phyloP scores from a whole-genome alignment of 1,140 invertebrate species.

The Dendrolimus punctatus region DNA sequence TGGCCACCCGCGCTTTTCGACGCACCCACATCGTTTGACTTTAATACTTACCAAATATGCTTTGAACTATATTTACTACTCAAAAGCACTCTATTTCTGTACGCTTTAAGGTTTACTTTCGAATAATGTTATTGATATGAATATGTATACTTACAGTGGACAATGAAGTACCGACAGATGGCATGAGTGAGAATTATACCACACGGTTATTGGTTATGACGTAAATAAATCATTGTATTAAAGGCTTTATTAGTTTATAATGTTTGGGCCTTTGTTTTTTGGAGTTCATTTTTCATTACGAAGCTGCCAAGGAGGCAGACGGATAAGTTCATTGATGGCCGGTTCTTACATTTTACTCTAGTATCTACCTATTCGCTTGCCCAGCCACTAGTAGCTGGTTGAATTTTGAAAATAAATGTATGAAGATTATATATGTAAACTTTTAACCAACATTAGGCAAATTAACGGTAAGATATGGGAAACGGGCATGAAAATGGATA shows the following conservation, averaged over 20 bases:
- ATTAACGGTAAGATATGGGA: no score
- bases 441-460: no score
- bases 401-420: no score
- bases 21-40: conserved; percentile 38
- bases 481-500: no score
- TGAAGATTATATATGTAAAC: no score
- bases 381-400: no score
- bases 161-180: conserved; percentile 41
- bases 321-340: no score
- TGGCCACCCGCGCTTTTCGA: conserved; percentile 48
- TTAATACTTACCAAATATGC: conserved; percentile 23
- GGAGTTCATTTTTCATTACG: neutral
- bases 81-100: no score
- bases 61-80: neutral
- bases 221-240: conserved; percentile 21
- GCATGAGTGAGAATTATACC: conserved; percentile 44
- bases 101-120: neutral
- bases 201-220: conserved; percentile 36
- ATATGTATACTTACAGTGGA: neutral
- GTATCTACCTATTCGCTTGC: no score
- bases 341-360: no score
- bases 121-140: conserved; percentile 3
- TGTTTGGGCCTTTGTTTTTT: conserved; percentile 7
- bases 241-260: conserved; percentile 30
- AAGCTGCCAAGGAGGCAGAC: no score